Percentiles rank a stretch among this genome's conserved stretches.
Conservation (phyloP, 2,113 vertebrate genomes). For the Saguinus midas region DNA sequence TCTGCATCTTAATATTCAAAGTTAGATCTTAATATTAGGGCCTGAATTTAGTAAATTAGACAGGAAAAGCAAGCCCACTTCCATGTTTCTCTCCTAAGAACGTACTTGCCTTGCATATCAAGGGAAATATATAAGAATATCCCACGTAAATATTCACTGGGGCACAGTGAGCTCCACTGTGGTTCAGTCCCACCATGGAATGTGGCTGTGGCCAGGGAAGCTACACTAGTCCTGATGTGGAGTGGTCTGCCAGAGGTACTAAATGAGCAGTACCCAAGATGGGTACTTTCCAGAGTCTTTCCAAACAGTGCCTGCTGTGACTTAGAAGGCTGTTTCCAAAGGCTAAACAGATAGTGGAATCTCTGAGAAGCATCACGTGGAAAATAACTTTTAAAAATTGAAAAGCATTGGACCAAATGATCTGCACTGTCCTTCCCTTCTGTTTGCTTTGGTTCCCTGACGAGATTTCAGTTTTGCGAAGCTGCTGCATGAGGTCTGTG, state of each 20-base stretch:
- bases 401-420: neutral
- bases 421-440: too few species aligned
- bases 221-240: neutral
- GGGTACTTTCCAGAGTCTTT: neutral
- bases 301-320: neutral
- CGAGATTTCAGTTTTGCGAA: rapidly evolving
- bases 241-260: neutral
- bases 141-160: rapidly evolving
- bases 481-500: rapidly evolving
- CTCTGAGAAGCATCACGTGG: neutral
- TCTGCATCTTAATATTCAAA: neutral
- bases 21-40: neutral
- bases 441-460: too few species aligned
- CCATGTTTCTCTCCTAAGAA: neutral
- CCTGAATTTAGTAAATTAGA: neutral
- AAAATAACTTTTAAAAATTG: neutral
- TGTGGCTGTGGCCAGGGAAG: neutral
- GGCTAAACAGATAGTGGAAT: too few species aligned
- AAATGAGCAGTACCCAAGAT: too few species aligned
- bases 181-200: neutral
- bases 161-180: neutral
- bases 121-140: rapidly evolving
- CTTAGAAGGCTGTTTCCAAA: neutral
- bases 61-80: neutral
- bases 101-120: neutral